Evolutionary conservation across 2,797 vertebrate genomes (phyloP).

Genomic region (Urosaurus nigricauda): DNA sequence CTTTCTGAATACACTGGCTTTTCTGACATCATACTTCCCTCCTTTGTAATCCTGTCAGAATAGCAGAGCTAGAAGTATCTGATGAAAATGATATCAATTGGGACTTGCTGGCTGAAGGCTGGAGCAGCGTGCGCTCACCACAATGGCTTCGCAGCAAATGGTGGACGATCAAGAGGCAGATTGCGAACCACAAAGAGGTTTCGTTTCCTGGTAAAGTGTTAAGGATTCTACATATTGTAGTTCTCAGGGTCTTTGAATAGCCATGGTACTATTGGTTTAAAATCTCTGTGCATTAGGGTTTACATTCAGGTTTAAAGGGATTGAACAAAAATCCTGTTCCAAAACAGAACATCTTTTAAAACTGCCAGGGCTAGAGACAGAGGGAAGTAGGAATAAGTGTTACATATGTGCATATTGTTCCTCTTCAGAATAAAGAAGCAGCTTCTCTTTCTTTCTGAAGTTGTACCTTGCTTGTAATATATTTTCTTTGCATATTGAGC

Average conservation of each 20-base stretch:
- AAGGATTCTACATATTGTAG: background rate
- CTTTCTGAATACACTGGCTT: conserved; percentile 25
- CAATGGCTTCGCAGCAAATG: conserved; percentile 99
- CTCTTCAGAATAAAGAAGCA: background rate
- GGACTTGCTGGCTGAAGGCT: conserved; percentile 95
- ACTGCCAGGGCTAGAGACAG: background rate
- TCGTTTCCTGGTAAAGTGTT: conserved; percentile 88
- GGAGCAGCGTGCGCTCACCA: conserved; percentile 97
- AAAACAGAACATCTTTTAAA: background rate
- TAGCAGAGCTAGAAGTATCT: conserved; percentile 90
- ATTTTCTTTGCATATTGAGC: background rate
- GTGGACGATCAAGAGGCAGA: conserved; percentile 99
- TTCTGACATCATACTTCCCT: conserved; percentile 64
- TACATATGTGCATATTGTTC: background rate
- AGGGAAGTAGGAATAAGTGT: background rate
- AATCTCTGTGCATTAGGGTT: background rate
- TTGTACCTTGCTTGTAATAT: background rate
- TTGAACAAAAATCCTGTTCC: background rate
- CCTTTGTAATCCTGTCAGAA: conserved; percentile 82
- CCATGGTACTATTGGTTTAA: background rate
- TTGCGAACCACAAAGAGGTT: conserved; percentile 97
- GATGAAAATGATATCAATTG: conserved; percentile 98
- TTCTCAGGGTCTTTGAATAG: background rate
- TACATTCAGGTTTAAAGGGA: background rate
- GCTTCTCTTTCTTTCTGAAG: background rate